Conservation (phyloP, 2,888 invertebrate species). For the Elysia crispata region DNA sequence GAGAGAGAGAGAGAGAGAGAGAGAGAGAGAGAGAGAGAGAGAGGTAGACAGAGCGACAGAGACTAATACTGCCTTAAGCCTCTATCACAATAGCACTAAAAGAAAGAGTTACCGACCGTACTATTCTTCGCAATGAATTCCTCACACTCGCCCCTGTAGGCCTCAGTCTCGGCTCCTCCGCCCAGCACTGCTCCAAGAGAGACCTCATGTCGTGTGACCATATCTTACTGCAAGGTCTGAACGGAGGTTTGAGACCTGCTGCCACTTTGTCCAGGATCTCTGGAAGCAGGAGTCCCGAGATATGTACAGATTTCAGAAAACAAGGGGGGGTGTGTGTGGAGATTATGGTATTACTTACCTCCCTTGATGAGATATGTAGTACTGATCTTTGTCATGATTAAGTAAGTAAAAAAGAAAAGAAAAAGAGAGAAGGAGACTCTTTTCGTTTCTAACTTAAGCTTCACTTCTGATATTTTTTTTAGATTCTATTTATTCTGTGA, state of each 20-base stretch:
- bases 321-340: background rate
- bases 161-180: conserved; percentile 90
- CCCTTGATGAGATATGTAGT: background rate
- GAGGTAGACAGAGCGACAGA: no score
- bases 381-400: no score
- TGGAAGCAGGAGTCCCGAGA: conserved; percentile 16
- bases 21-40: no score
- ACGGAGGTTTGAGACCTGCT: conserved; percentile 77
- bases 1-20: no score
- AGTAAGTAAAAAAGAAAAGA: no score
- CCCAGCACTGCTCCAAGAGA: conserved; percentile 93
- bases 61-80: no score
- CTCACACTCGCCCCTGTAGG: conserved; percentile 90
- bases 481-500: no score
- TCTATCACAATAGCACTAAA: no score
- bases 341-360: background rate
- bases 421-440: no score
- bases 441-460: no score
- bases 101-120: no score
- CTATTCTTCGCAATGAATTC: conserved; percentile 81
- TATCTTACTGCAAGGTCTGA: conserved; percentile 79
- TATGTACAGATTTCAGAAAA: background rate
- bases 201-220: conserved; percentile 81
- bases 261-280: conserved; percentile 51
- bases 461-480: no score